Evolutionary conservation across 1,140 invertebrate genomes (phyloP).

Genomic region (Drosophila trapezifrons): DNA sequence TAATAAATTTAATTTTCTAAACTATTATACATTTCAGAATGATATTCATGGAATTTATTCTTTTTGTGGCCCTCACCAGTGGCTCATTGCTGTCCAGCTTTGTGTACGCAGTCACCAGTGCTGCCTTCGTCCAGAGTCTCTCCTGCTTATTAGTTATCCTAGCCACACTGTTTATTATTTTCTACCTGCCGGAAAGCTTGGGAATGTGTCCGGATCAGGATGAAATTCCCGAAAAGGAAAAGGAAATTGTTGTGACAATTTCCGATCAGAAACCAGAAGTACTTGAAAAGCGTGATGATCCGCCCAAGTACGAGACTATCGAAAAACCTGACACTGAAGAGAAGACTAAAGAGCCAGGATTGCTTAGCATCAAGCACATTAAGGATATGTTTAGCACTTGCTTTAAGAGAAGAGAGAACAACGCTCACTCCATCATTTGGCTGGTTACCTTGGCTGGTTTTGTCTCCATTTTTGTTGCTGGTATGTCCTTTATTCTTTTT

Average conservation of each 20-base stretch:
- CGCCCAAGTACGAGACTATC: slow-evolving; percentile 16
- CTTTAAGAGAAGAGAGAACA: slow-evolving; percentile 86
- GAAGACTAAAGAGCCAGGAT: slow-evolving; percentile 43
- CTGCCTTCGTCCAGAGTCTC: slow-evolving; percentile 57
- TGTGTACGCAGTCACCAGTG: slow-evolving; percentile 68
- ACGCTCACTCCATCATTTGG: slow-evolving; percentile 86
- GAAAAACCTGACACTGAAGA: background rate
- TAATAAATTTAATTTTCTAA: no score
- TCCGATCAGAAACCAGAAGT: slow-evolving; percentile 14
- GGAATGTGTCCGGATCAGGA: slow-evolving; percentile 37
- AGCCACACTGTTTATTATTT: slow-evolving; percentile 66
- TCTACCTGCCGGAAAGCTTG: slow-evolving; percentile 74
- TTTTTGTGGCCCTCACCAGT: slow-evolving; percentile 86
- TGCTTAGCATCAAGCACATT: slow-evolving; percentile 86
- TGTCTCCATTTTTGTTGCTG: slow-evolving; percentile 85
- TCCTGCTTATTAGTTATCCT: slow-evolving; percentile 50
- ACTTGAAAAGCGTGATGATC: slow-evolving; percentile 16
- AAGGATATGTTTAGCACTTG: slow-evolving; percentile 87
- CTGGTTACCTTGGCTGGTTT: slow-evolving; percentile 86
- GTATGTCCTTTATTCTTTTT: slow-evolving; percentile 36
- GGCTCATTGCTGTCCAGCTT: slow-evolving; percentile 86
- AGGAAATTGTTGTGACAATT: slow-evolving; percentile 17
- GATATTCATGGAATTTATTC: slow-evolving; percentile 86
- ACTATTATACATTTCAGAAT: slow-evolving; percentile 84
- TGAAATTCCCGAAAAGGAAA: slow-evolving; percentile 14